Percentiles rank a stretch among this genome's conserved stretches.
Conservation (phyloP, 2,797 vertebrate species). For the Tapera naevia region DNA sequence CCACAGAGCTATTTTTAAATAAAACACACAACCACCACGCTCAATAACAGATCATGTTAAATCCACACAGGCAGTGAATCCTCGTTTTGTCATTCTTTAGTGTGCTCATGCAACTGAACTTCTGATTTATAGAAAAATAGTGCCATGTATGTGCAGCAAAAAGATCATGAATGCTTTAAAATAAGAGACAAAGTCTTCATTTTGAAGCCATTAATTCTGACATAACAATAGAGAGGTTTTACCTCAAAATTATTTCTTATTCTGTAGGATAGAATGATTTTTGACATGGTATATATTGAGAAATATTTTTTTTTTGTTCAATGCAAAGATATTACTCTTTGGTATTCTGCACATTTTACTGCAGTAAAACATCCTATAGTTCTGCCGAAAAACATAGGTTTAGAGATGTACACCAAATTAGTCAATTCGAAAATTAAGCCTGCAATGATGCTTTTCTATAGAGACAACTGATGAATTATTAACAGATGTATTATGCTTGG, state of each 20-base stretch:
- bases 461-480: background rate
- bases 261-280: background rate
- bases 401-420: background rate
- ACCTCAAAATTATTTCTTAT: fast-evolving
- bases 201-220: background rate
- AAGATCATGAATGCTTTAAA: background rate
- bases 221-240: background rate
- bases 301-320: background rate
- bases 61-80: background rate
- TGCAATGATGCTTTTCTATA: background rate
- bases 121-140: background rate
- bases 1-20: background rate
- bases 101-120: background rate
- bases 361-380: background rate
- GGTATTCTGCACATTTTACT: background rate
- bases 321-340: background rate
- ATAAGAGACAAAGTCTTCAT: background rate
- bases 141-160: background rate
- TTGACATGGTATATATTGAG: background rate
- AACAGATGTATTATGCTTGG: background rate
- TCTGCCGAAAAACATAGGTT: background rate
- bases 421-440: background rate
- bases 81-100: background rate
- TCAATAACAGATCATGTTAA: background rate
- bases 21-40: background rate